A percentile compares a stretch with the other conserved stretches of the same genome.
phyloP scores from a whole-genome alignment of 1,140 invertebrate species.

The Neocloeon triangulifer region DNA sequence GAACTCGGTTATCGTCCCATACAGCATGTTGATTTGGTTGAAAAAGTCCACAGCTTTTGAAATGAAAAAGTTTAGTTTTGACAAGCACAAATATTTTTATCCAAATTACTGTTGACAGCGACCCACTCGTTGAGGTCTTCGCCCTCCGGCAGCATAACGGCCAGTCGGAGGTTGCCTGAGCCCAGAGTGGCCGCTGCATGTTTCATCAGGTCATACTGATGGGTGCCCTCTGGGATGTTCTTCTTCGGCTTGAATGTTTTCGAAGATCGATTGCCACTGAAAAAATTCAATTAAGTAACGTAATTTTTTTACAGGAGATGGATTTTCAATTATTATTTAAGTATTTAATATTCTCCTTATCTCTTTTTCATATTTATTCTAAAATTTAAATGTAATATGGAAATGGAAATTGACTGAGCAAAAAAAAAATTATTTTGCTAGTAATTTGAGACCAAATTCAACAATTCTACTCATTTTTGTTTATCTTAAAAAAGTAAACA shows the following conservation, averaged over 20 bases:
- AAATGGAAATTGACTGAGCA: too few relatives aligned
- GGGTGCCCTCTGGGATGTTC: conserved; percentile 95
- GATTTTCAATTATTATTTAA: too few relatives aligned
- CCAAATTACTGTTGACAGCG: conserved; percentile 86
- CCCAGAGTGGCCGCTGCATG: conserved; percentile 96
- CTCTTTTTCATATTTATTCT: too few relatives aligned
- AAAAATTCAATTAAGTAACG: too few relatives aligned
- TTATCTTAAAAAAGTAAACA: too few relatives aligned
- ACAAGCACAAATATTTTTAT: conserved; percentile 1
- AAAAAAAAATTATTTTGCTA: too few relatives aligned
- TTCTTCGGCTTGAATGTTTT: conserved; percentile 98
- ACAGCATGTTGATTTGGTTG: conserved; percentile 99
- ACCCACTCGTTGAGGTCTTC: conserved; percentile 99
- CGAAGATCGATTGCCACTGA: conserved; percentile 64
- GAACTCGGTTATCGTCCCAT: conserved; percentile 98
- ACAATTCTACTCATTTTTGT: too few relatives aligned
- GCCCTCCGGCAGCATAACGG: conserved; percentile 92
- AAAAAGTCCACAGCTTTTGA: conserved; percentile 95
- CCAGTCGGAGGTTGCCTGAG: conserved; percentile 85
- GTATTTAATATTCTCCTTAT: too few relatives aligned
- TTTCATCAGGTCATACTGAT: conserved; percentile 98
- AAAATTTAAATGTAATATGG: too few relatives aligned
- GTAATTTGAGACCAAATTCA: too few relatives aligned
- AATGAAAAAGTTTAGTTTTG: conserved; percentile 10
- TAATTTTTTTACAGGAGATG: too few relatives aligned